Evolutionary conservation across 1,140 invertebrate species (phyloP).

Genomic region (Varroa destructor): DNA sequence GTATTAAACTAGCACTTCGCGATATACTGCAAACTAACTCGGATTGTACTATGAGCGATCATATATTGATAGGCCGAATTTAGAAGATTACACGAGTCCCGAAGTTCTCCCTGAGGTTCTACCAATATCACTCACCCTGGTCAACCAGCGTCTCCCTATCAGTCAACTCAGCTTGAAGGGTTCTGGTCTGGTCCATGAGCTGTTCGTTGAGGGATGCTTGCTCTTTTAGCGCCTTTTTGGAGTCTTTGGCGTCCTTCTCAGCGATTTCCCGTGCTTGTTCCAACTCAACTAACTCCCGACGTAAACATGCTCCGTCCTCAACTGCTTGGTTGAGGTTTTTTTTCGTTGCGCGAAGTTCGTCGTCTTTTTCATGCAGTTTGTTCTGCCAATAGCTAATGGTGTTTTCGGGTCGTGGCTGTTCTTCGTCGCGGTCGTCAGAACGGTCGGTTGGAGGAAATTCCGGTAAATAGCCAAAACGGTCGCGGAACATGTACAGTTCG

Average conservation of each 20-base stretch:
- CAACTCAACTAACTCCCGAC: neutral
- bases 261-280: neutral
- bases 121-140: neutral
- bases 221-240: neutral
- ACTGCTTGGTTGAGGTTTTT: neutral
- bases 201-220: slow-evolving; percentile 4
- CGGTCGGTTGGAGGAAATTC: slow-evolving; percentile 2
- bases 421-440: neutral
- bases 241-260: neutral
- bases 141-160: slow-evolving; percentile 23
- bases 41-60: too few relatives aligned
- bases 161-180: neutral
- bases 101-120: too few relatives aligned
- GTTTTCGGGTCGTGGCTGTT: slow-evolving; percentile 1
- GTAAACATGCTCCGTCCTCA: neutral
- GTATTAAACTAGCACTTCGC: too few relatives aligned
- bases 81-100: too few relatives aligned
- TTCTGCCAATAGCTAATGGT: slow-evolving; percentile 9
- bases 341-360: neutral
- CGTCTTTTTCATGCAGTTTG: slow-evolving; percentile 23
- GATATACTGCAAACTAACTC: neutral
- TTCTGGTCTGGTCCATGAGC: neutral
- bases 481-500: slow-evolving; percentile 14
- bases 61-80: too few relatives aligned
- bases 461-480: slow-evolving; percentile 3